Evolutionary conservation across 2,888 invertebrate genomes (phyloP).

Genomic region (Petrophora chlorosata): DNA sequence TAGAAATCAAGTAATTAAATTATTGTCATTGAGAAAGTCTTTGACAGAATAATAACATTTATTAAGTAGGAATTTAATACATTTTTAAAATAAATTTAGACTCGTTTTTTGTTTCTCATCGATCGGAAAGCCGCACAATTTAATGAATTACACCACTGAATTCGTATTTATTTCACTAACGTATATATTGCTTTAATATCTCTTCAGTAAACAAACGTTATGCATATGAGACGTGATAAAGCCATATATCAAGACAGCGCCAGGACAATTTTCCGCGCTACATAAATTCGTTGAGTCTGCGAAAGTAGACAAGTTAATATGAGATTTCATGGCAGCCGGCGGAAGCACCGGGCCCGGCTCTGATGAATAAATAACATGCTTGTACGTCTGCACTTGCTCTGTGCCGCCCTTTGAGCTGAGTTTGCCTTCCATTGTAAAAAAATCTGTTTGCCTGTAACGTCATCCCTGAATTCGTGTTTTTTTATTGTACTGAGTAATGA

Average conservation of each 20-base stretch:
- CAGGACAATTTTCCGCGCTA: conserved; percentile 62
- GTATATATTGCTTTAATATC: conserved; percentile 7
- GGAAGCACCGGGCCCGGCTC: conserved; percentile 48
- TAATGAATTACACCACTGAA: conserved; percentile 9
- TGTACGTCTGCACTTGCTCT: conserved; percentile 46
- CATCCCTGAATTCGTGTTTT: conserved; percentile 1
- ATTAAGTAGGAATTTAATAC: too few relatives aligned
- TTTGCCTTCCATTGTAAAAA: conserved; percentile 34
- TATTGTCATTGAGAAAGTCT: too few relatives aligned
- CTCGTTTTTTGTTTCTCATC: too few relatives aligned
- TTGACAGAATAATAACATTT: too few relatives aligned
- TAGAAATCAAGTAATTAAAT: too few relatives aligned
- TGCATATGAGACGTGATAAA: conserved; percentile 52
- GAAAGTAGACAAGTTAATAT: conserved; percentile 69
- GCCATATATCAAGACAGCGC: conserved; percentile 52
- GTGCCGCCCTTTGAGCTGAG: conserved; percentile 38
- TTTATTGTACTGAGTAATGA: too few relatives aligned
- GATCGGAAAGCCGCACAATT: conserved; percentile 3
- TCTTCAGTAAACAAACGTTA: conserved; percentile 43
- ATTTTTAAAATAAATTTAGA: too few relatives aligned
- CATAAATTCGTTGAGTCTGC: conserved; percentile 61
- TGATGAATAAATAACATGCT: conserved; percentile 61
- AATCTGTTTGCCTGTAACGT: conserved; percentile 1
- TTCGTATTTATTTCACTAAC: conserved; percentile 7
- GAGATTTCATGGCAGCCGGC: conserved; percentile 61